phyloP scores from a whole-genome alignment of 1,140 invertebrate genomes.

The Drosophila kepulauana region DNA sequence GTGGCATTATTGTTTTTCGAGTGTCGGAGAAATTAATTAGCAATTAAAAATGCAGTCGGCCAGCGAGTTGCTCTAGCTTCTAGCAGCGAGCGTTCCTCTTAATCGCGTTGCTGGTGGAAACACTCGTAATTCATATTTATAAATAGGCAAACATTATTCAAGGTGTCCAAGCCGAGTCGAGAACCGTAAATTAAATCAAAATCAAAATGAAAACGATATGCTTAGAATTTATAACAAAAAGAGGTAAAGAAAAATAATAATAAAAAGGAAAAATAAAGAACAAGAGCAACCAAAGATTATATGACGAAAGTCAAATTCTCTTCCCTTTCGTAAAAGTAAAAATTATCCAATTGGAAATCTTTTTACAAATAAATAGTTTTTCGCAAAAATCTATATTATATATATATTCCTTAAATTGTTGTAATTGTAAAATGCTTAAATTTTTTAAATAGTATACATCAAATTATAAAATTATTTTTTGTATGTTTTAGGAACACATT shows the following conservation, averaged over 20 bases:
- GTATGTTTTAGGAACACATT: too few species aligned
- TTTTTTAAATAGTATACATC: too few species aligned
- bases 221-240: slow-evolving; percentile 80
- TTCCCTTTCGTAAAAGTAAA: neutral
- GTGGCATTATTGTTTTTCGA: slow-evolving; percentile 63
- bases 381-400: too few species aligned
- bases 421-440: too few species aligned
- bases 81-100: slow-evolving; percentile 28
- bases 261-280: slow-evolving; percentile 28
- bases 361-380: too few species aligned
- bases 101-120: slow-evolving; percentile 56
- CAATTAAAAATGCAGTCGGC: slow-evolving; percentile 77
- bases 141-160: slow-evolving; percentile 83
- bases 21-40: slow-evolving; percentile 76
- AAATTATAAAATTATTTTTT: too few species aligned
- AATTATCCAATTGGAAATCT: neutral
- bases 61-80: neutral
- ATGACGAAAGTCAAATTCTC: slow-evolving; percentile 11
- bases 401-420: too few species aligned
- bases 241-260: slow-evolving; percentile 57
- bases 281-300: too few species aligned
- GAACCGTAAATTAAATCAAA: slow-evolving; percentile 83
- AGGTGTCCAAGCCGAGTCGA: slow-evolving; percentile 68
- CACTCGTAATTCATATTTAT: slow-evolving; percentile 79
- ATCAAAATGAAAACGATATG: slow-evolving; percentile 81